phyloP scores from a whole-genome alignment of 2,888 invertebrate genomes.

The Calliphora vomitoria region DNA sequence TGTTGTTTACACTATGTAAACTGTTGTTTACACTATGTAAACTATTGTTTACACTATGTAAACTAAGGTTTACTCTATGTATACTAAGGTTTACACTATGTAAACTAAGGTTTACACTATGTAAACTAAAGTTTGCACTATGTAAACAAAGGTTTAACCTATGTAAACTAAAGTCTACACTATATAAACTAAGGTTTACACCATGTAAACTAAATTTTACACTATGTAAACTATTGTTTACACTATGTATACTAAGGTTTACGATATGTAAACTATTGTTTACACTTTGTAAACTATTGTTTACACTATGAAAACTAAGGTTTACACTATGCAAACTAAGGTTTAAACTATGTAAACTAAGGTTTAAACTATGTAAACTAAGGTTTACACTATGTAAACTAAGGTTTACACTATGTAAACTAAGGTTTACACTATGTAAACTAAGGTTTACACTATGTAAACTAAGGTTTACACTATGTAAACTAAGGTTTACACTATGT shows the following conservation, averaged over 20 bases:
- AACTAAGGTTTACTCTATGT: not conserved
- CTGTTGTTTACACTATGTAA: not conserved
- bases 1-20: not conserved
- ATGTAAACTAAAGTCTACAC: not conserved
- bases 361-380: not conserved
- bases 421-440: too few relatives aligned
- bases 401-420: too few relatives aligned
- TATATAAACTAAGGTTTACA: not conserved
- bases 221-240: not conserved
- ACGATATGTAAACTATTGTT: not conserved
- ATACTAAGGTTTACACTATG: not conserved
- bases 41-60: not conserved
- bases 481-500: not conserved
- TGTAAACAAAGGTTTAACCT: not conserved
- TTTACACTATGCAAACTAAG: not conserved
- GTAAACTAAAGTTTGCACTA: not conserved
- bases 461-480: not conserved
- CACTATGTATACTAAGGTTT: not conserved
- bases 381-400: not conserved
- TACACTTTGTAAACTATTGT: not conserved
- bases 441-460: too few relatives aligned
- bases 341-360: slow-evolving; percentile 1
- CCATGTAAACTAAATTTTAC: not conserved
- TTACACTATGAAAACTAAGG: not conserved
- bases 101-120: not conserved